Conservation (phyloP, 2,888 invertebrate genomes). For the Ectemnius continuus region DNA sequence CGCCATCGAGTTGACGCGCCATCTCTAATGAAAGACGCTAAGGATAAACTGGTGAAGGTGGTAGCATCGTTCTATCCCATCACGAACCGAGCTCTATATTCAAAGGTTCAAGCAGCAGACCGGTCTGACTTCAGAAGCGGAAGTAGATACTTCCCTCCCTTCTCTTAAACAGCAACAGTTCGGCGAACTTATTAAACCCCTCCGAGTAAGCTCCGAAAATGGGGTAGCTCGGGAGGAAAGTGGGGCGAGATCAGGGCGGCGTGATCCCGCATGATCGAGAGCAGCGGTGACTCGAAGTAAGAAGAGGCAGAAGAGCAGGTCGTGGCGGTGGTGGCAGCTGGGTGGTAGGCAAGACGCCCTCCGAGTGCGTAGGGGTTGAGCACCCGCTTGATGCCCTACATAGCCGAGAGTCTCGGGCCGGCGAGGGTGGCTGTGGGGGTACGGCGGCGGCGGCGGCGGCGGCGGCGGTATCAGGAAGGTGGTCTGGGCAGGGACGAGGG, state of each 20-base stretch:
- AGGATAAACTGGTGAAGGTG: too few species aligned
- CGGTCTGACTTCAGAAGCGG: too few species aligned
- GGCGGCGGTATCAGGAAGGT: slow-evolving; percentile 23
- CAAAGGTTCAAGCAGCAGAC: too few species aligned
- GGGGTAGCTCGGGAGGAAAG: slow-evolving; percentile 5
- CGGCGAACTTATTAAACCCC: slow-evolving; percentile 1
- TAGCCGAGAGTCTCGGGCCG: slow-evolving; percentile 63
- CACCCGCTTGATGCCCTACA: slow-evolving; percentile 74
- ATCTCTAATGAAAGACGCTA: too few species aligned
- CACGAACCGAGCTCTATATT: too few species aligned
- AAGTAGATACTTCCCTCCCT: not conserved
- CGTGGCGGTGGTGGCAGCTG: slow-evolving; percentile 34
- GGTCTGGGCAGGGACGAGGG: slow-evolving; percentile 61
- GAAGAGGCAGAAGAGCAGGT: slow-evolving; percentile 22
- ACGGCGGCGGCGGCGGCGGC: not conserved
- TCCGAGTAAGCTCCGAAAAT: slow-evolving; percentile 15
- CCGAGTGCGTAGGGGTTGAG: slow-evolving; percentile 72
- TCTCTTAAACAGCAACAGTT: not conserved
- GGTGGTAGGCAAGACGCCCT: slow-evolving; percentile 57
- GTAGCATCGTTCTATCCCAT: too few species aligned
- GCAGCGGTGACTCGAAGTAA: slow-evolving; percentile 5
- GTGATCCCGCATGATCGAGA: slow-evolving; percentile 12
- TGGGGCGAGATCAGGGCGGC: not conserved
- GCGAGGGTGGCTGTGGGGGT: slow-evolving; percentile 47
- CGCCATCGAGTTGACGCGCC: too few species aligned